Evolutionary conservation across 1,140 invertebrate genomes (phyloP), one percentile per base, ranked within the genome.

Genomic region (Heliconius nattereri): DNA sequence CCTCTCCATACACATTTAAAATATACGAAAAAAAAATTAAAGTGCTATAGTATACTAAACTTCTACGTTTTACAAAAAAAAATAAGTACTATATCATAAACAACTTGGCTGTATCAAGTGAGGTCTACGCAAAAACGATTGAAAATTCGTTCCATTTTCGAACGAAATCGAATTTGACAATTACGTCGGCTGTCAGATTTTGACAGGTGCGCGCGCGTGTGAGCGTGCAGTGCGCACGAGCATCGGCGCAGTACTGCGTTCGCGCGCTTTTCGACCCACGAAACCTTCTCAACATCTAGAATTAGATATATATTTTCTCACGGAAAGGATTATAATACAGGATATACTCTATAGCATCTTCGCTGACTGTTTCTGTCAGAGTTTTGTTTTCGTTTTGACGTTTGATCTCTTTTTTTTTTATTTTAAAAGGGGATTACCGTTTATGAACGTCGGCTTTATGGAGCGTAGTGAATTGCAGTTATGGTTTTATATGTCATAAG

Each of bases 191-290:
- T 78, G 80, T 81, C 77, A 76, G 84, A 78, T 79, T 86, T 85
- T 87, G 90, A 87, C 86, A 89, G 88, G 79, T 85, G 87, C 90
- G 85, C 87, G 87, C 91, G 90, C 89, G 86, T 87, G 81, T 90
- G 88, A 89, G 89, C 92, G 91, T 94, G 92, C 89, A 86, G 75
- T 85, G 92, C 91, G 91, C 90, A 84, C 92, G 91, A 81, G 84
- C 88, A 87, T 89, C 91, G 89, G 89, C 92, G 88, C 89, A 82
- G 87, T 88, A 94, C 92, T 94, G 92, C 87, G 86, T 94, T 94
- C 92, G 90, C 92, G 92, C 91, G 92, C 92, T 94, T 94, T 94
- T 94, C 89, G 89, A 88, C 86, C 86, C 83, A 87, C 80, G 82
- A 89, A 91, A 89, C 91, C 91, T 90, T 88, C 90, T 85, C 89